Conservation (phyloP, 2,113 vertebrate genomes). For the Tragelaphus buxtoni region DNA sequence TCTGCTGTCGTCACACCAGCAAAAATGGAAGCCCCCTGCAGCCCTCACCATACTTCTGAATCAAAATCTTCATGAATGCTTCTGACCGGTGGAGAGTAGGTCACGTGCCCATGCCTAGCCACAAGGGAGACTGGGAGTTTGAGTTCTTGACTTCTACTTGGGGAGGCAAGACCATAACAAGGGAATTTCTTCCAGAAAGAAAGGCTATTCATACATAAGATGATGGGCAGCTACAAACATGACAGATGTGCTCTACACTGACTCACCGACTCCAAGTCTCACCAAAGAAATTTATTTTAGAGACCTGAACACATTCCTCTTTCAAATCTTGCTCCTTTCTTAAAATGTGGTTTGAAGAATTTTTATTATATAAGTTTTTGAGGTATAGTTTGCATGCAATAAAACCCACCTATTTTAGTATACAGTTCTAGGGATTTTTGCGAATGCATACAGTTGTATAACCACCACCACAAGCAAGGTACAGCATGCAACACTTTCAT, state of each 20-base stretch:
- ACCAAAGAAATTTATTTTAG: background rate
- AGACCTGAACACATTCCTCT: background rate
- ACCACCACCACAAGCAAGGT: background rate
- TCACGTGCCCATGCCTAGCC: background rate
- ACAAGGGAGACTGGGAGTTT: background rate
- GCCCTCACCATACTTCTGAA: background rate
- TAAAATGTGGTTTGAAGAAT: background rate
- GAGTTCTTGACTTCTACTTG: background rate
- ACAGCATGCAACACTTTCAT: background rate
- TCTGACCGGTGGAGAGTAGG: background rate
- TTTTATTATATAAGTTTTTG: background rate
- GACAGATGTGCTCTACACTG: background rate
- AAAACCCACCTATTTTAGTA: background rate
- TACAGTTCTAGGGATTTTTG: background rate
- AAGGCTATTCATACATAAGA: background rate
- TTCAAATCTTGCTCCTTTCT: conserved; percentile 30
- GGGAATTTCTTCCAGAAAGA: background rate
- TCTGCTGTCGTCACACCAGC: background rate
- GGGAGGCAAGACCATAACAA: background rate
- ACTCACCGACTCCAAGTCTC: background rate
- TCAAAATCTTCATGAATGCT: background rate
- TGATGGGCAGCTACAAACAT: background rate
- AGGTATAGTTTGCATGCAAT: background rate
- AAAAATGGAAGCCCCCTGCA: background rate
- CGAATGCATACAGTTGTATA: background rate